Base-by-base conservation (phyloP, 2,113 vertebrate genomes). In the Hippocampus abdominalis region DNA sequence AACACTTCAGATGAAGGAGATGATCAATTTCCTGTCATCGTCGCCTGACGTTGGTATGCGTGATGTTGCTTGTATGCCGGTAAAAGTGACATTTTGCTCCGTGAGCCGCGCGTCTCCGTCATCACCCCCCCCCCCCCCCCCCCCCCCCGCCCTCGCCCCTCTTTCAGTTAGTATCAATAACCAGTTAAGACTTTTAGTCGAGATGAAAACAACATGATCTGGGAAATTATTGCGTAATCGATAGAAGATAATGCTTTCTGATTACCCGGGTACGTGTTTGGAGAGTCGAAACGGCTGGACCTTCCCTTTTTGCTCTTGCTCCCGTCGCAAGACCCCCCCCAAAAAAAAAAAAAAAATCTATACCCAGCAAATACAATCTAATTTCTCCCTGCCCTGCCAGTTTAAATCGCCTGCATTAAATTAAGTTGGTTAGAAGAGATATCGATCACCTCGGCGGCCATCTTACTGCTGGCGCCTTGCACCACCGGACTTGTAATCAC, bases 341-440 rank as follows among this genome's bases (percentile, higher is more conserved):
- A 36, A 36, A 36, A 32, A 32, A 32, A 32, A 32, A 36, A 36
- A 44, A 86, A 88, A 91, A 91, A 90, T 92, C 91, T 76, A 92
- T 91, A 92, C 79, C 77, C 75, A 76, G 88, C 86, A 87, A 89
- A 91, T 89, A 90, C 87, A 91, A 90, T 92, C 86, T 88, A 86
- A 90, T 91, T 90, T 89, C 89, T 89, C 78, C 81, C 84, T 84
- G 86, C 87, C 86, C 87, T 80, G 89, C 82, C 88, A 88, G 83
- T 89, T 91, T 91, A 90, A 92, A 91, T 88, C 90, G 88, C 87
- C 88, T 74, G 79, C 87, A 90, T 89, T 90, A 87, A 92, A 91
- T 92, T 90, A 91, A 91, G 87, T 91, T 49, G 73, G 87, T 92
- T 89, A 89, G 90, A 91, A 84, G 81, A 87, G 87, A 91, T 86